Conservation (phyloP, 92 coral and sea anemone species). For the Montipora capitata region DNA sequence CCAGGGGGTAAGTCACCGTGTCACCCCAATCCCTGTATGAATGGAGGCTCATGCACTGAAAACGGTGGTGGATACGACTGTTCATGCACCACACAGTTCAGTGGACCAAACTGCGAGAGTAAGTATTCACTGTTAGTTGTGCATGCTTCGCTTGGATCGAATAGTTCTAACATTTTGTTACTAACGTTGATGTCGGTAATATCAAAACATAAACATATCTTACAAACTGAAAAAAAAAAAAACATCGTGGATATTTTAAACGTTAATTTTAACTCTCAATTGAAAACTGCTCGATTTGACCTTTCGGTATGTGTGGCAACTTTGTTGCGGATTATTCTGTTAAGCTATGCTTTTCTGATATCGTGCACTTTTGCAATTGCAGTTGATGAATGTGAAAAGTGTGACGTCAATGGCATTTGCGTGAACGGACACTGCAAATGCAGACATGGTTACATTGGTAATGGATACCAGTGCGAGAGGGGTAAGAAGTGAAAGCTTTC, state of each 20-base stretch:
- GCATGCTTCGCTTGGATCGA: too few species aligned
- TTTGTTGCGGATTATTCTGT: too few species aligned
- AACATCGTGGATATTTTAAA: too few species aligned
- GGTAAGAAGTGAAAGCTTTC: conserved; percentile 49
- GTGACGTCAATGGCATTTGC: conserved; percentile 95
- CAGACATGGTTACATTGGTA: conserved; percentile 89
- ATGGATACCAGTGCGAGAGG: conserved; percentile 95
- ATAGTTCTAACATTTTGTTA: too few species aligned
- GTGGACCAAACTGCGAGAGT: conserved; percentile 99
- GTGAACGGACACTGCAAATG: conserved; percentile 93
- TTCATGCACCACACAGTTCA: conserved; percentile 82
- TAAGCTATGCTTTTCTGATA: too few species aligned
- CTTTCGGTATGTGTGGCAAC: too few species aligned
- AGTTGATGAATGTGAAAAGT: conserved; percentile 99
- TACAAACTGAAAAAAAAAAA: too few species aligned
- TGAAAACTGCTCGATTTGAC: too few species aligned
- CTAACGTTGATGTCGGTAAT: too few species aligned
- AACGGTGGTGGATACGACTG: conserved; percentile 99
- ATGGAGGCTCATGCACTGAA: conserved; percentile 92
- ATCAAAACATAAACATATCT: too few species aligned
- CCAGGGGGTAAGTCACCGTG: conserved; percentile 69
- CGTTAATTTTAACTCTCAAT: too few species aligned
- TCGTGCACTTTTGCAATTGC: neutral
- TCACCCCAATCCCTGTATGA: conserved; percentile 98
- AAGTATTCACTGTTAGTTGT: conserved; percentile 21